Base-by-base conservation (phyloP, 2,797 vertebrate genomes). In the Phataginus tetradactyla region DNA sequence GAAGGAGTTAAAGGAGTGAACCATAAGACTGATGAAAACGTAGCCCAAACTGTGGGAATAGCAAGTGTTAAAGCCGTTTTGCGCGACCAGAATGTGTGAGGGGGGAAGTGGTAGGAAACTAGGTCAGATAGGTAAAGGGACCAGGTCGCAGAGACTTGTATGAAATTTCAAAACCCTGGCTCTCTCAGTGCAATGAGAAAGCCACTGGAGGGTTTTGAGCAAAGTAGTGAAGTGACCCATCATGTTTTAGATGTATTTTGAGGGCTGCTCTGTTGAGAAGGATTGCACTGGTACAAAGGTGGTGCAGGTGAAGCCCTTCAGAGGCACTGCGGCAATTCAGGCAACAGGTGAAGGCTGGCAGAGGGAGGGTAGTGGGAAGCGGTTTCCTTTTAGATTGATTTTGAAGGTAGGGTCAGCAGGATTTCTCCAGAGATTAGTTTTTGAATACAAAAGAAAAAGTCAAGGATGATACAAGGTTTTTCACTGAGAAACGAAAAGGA, bases 321-420 rank as follows among this genome's bases (percentile, higher is more conserved):
- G 83, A 71, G n/a, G 21, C 12, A 4, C 2, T 27, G 29, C 2
- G 14, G 32, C 13, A 2, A 42, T 18, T 1, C 39, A 71, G 20
- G 23, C 23, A 25, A 53, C 27, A 91, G 69, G 11, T 29, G 4
- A 37, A 39, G 20, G 21, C 8, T 84, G 14, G 3, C 0, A 13
- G 0, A 18, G 7, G 3, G 25, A 53, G 39, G 7, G 42, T 21
- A 39, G 61, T 37, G 6, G 57, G 29, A 27, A 23, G n/a, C 0
- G 3, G 4, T 20, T 11, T 71, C 39, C 32, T 37, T 86, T 49
- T 71, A 84, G 37, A n/a, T 55, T 4, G 21, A 37, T 45, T 71
- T 39, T 83, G 64, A 90, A 80, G 23, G 39, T 15, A 86, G 25
- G 59, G 29, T 7, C 57, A 34, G 29, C 25, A 69, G 77, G 42